Base-by-base conservation (phyloP, 2,113 vertebrate genomes). In the Nothoprocta pentlandii region DNA sequence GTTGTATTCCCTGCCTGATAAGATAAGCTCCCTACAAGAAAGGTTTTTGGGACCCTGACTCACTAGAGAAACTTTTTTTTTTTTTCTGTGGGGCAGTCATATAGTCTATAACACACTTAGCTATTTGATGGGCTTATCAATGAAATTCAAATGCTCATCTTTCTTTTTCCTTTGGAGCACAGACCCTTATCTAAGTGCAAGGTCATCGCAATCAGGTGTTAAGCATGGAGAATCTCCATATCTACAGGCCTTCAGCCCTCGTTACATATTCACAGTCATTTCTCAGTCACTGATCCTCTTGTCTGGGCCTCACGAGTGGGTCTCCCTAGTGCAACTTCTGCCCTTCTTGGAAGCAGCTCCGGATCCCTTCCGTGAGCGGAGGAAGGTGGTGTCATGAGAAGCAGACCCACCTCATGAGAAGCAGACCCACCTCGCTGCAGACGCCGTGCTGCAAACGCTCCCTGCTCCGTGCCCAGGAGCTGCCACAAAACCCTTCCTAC, bases 11-110 rank as follows among this genome's bases (percentile, higher is more conserved):
- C 69, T 76, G 61, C 41, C 83, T 80, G 96, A 97, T 97, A 97
- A 97, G 97, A 97, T 97, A 97, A 97, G 59, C 36, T 79, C 85
- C 74, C 85, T 59, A 92, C 66, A 97, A 96, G 88, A 96, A 93
- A 95, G 95, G 78, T 32, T 94, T 87, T 94, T 90, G 95, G 90
- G 93, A 92, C 77, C 94, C 91, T 97, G 96, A 97, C 87, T 96
- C 96, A 97, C 74, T 91, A 62, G 63, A 87, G 94, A 95, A 95
- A 59, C 90, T 63, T 91, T 17, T 75, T 95, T 49, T 95, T 49
- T 49, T 49, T 16, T 75, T 95, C 93, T 90, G 81, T 13, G 5
- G 74, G 22, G 70, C 89, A 70, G 73, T 90, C 42, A 42, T 61
- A 51, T 34, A 73, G 93, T 79, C 87, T 88, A 77, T 93, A 82